A percentile compares a stretch with the other conserved stretches of the same genome.
Evolutionary conservation across 1,140 invertebrate genomes (phyloP).

Genomic region (Hyles euphorbiae): DNA sequence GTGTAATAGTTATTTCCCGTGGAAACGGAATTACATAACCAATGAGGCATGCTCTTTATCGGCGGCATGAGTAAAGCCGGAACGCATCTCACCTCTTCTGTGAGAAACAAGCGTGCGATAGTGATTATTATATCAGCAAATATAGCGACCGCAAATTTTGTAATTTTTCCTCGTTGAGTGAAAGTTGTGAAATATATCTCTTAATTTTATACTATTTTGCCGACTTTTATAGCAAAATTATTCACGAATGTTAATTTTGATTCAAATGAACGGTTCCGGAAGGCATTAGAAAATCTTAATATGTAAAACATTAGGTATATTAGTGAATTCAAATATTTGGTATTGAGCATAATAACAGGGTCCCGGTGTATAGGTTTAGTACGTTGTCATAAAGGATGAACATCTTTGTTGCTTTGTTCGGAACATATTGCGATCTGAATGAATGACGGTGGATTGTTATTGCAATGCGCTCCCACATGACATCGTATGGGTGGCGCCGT

Average conservation of each 20-base stretch:
- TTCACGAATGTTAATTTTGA: too few relatives aligned
- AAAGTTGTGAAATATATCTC: slow-evolving; percentile 21
- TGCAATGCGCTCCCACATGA: slow-evolving; percentile 46
- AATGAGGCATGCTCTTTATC: slow-evolving; percentile 9
- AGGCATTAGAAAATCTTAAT: too few relatives aligned
- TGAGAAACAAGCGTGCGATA: too few relatives aligned
- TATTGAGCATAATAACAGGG: too few relatives aligned
- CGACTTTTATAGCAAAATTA: too few relatives aligned
- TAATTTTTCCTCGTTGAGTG: slow-evolving; percentile 10
- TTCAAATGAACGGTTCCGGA: too few relatives aligned
- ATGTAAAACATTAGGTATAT: too few relatives aligned
- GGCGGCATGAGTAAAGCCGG: not conserved
- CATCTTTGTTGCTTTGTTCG: slow-evolving; percentile 36
- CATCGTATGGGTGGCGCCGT: slow-evolving; percentile 26
- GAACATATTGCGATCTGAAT: slow-evolving; percentile 16
- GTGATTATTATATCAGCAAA: slow-evolving; percentile 14
- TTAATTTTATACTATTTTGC: not conserved
- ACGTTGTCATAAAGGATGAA: slow-evolving; percentile 7
- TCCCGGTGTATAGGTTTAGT: too few relatives aligned
- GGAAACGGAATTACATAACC: slow-evolving; percentile 17
- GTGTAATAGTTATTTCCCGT: slow-evolving; percentile 13
- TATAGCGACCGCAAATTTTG: slow-evolving; percentile 11
- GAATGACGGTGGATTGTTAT: slow-evolving; percentile 50
- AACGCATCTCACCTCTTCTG: too few relatives aligned
- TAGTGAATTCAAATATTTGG: too few relatives aligned